Conservation (phyloP, 2,888 invertebrate genomes). For the Hirtodrosophila histrioides region DNA sequence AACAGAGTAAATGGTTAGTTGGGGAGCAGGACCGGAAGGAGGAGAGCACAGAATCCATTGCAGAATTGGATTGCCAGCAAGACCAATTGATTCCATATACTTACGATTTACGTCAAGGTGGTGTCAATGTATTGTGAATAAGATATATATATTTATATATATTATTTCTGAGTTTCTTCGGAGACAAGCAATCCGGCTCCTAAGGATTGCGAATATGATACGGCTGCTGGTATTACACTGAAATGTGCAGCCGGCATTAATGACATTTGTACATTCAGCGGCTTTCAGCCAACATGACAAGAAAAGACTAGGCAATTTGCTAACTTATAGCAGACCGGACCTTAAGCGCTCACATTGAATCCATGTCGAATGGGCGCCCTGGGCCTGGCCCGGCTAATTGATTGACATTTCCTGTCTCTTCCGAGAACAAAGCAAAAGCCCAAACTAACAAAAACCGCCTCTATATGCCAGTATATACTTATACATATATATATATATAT, state of each 20-base stretch:
- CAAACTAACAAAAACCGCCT: slow-evolving; percentile 5
- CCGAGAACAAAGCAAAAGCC: slow-evolving; percentile 30
- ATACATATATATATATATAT: slow-evolving; percentile 12
- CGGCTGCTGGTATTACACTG: neutral
- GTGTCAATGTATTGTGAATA: too few relatives aligned
- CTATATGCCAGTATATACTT: neutral
- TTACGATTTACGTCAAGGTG: neutral
- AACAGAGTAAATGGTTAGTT: slow-evolving; percentile 17
- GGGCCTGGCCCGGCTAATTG: slow-evolving; percentile 63
- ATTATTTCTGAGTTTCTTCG: too few relatives aligned
- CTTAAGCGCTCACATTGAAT: neutral
- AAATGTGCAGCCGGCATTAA: neutral
- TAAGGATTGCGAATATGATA: too few relatives aligned
- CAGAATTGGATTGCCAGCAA: slow-evolving; percentile 16
- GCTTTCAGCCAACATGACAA: neutral
- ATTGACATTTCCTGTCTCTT: slow-evolving; percentile 77
- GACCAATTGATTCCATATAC: neutral
- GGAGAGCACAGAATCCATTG: neutral
- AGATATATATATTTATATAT: too few relatives aligned
- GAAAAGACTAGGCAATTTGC: neutral
- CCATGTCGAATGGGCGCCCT: slow-evolving; percentile 12
- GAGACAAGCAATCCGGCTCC: too few relatives aligned
- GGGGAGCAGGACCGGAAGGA: neutral
- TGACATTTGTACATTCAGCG: neutral
- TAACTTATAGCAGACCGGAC: slow-evolving; percentile 8